phyloP scores from a whole-genome alignment of 2,113 vertebrate species.

The Cygnus atratus region DNA sequence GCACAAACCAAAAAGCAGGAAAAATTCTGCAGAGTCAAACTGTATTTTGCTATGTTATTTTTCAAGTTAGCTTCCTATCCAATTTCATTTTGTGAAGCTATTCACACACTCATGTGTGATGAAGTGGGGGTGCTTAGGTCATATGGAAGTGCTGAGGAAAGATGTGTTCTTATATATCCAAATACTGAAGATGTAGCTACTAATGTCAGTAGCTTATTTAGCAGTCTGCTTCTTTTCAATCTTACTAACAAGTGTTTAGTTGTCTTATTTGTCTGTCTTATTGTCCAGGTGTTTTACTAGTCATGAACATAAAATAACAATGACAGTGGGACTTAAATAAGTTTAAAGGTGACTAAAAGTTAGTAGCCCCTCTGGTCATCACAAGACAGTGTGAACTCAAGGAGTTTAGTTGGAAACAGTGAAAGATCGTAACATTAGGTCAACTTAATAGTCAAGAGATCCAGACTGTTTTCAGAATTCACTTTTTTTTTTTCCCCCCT shows the following conservation, averaged over 20 bases:
- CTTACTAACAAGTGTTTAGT: background rate
- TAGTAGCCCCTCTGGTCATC: background rate
- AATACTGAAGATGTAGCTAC: background rate
- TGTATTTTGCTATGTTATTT: background rate
- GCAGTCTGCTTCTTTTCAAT: background rate
- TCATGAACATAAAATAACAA: background rate
- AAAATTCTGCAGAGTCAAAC: slow-evolving; percentile 29
- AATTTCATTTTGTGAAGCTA: background rate
- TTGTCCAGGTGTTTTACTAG: background rate
- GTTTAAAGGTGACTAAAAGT: background rate
- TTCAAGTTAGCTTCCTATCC: background rate
- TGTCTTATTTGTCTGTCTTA: too few relatives aligned
- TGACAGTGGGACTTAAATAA: background rate
- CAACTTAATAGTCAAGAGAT: background rate
- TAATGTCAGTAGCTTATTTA: background rate
- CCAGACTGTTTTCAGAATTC: too few relatives aligned
- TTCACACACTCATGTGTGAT: background rate
- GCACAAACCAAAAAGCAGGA: background rate
- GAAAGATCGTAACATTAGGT: background rate
- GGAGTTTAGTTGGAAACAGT: background rate
- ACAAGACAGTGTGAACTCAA: background rate
- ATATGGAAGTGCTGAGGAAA: background rate
- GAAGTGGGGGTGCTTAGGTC: background rate
- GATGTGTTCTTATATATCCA: background rate
- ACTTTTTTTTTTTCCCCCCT: too few relatives aligned